Percentiles rank a stretch among this genome's conserved stretches.
These are phyloP conservation scores for rabbit (Oryctolagus cuniculus) DNA, from an alignment of 2,113 vertebrate species.

Conservation along the genomic window mOryCun1.1 NC_091435.1:83912501-83913000, in stretches of 20 bases:
- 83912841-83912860: constrained; percentile 62
- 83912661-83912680: neutral
- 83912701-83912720: constrained; percentile 45
- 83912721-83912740: constrained; percentile 58
- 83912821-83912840: constrained; percentile 56
- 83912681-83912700: neutral
- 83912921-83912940: constrained; percentile 26
- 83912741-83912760: neutral
- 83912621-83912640: neutral
- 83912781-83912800: constrained; percentile 44
- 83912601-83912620: neutral
- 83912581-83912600: constrained; percentile 38
- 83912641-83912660: neutral
- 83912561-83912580: neutral
- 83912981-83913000: neutral
- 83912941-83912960: neutral
- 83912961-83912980: neutral
- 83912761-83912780: constrained; percentile 35
- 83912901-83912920: constrained; percentile 64
- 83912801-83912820: constrained; percentile 58
- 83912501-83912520: neutral
- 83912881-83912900: constrained; percentile 7
- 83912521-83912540: neutral
- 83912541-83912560: neutral
- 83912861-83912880: constrained; percentile 37